Conservation (phyloP, 2,797 vertebrate genomes). For the Enteromius anoplus region DNA sequence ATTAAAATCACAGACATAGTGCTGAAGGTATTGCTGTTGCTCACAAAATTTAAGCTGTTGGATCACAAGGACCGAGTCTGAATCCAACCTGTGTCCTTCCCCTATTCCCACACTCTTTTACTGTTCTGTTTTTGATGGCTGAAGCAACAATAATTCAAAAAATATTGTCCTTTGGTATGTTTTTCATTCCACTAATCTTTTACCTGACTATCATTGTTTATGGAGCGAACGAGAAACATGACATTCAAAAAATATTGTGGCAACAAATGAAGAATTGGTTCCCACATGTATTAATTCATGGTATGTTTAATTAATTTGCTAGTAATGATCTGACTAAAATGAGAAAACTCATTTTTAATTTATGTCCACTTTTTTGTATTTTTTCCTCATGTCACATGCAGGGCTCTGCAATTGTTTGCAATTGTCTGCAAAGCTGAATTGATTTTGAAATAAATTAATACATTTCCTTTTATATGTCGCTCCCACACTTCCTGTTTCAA, state of each 20-base stretch:
- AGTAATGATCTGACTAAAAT: background rate
- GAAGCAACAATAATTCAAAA: background rate
- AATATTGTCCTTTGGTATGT: background rate
- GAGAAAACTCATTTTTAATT: background rate
- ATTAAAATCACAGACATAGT: conserved; percentile 11
- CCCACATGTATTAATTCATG: background rate
- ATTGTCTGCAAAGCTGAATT: background rate
- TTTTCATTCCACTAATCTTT: background rate
- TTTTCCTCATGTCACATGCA: background rate
- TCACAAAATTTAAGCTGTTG: background rate
- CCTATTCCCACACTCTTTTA: background rate
- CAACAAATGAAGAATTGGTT: background rate
- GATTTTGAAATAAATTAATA: background rate
- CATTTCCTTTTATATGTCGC: background rate
- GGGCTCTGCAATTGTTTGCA: background rate
- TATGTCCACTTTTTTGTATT: background rate
- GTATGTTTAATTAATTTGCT: background rate
- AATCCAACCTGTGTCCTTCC: background rate
- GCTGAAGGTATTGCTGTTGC: background rate
- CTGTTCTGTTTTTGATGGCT: background rate
- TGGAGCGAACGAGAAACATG: background rate
- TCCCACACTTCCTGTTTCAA: background rate
- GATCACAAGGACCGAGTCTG: background rate
- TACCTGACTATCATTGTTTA: background rate
- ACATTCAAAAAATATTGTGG: background rate